Evolutionary conservation across 2,797 vertebrate species (phyloP).

Genomic region (Xenops minutus): DNA sequence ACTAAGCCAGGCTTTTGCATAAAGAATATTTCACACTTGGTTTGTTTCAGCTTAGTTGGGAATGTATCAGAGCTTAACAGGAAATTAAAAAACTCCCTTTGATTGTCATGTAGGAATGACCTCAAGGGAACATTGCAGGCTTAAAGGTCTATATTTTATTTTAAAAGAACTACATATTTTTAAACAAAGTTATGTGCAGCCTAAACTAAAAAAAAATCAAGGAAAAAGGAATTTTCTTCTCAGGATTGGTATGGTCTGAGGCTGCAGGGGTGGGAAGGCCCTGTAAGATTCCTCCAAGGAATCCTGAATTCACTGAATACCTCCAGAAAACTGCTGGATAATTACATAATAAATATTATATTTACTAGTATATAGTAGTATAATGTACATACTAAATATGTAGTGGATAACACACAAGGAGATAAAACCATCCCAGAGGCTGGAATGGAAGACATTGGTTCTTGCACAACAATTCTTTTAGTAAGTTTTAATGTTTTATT

Average conservation of each 20-base stretch:
- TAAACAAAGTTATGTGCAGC: not conserved
- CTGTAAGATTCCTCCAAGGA: not conserved
- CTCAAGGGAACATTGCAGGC: not conserved
- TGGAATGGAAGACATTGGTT: not conserved
- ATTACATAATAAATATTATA: not conserved
- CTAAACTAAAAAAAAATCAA: not conserved
- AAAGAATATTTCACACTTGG: not conserved
- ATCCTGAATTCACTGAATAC: not conserved
- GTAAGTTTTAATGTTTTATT: not conserved
- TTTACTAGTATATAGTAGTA: not conserved
- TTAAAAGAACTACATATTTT: not conserved
- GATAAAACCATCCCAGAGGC: not conserved
- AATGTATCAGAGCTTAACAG: not conserved
- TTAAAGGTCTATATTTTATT: not conserved
- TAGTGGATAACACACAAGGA: not conserved
- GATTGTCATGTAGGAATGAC: not conserved
- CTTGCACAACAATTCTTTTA: not conserved
- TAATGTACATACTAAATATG: not conserved
- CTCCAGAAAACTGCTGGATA: not conserved
- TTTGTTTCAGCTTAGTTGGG: not conserved
- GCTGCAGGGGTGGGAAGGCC: not conserved
- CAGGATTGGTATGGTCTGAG: not conserved
- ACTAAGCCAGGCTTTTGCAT: not conserved
- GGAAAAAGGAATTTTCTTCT: not conserved
- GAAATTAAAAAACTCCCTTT: not conserved